Evolutionary conservation across 92 coral and sea anemone species (phyloP), one percentile per base, ranked within the genome.

Genomic region (Hydrozoanthus gracilis): DNA sequence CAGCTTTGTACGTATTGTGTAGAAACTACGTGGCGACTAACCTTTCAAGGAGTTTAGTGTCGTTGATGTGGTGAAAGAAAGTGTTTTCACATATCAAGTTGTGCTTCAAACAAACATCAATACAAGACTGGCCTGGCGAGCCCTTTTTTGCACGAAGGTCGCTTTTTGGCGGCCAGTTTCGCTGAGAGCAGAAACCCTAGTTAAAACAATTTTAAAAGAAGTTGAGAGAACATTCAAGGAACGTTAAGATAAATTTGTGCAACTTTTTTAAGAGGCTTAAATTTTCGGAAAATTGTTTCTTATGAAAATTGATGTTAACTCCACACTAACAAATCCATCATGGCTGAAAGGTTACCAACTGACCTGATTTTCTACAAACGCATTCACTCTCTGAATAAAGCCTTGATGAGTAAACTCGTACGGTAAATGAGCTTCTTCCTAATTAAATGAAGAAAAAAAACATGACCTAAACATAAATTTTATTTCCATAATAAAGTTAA

Each of bases 391-490:
- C 77, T 96, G 93, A 11, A 96, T 76, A 91, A 95, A 95, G 35
- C 99, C 99, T 88, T 91, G 90, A 75, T 93, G 98, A 0, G 99
- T 90, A 69, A 90, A 96, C 69, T 96, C 99, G 87, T 87, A 90
- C n/a, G 99, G 99, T 61, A 96, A 82, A 78, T 90, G 95, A 70
- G 99, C 98, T 27, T 86, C 87, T 9, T 88, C 90, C 98, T 96
- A 75, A 7, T 44, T 74, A 16, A 70, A n/a, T 8, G 84, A 52
- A 14, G 20, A 79, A 46, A 62, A 16, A 6, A 66, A 5, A 8
- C 60, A 52, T 10, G 62, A 56, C n/a, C 14, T n/a, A 5, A 8
- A 56, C 11, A 8, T 7, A 8, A 35, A 3, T 4, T 10, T 8
- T 56, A 0, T 10, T 10, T 12, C 15, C 4, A n/a, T 27, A 27